Evolutionary conservation across 64 coral and sea anemone species (phyloP).

Genomic region (Montipora cactus): DNA sequence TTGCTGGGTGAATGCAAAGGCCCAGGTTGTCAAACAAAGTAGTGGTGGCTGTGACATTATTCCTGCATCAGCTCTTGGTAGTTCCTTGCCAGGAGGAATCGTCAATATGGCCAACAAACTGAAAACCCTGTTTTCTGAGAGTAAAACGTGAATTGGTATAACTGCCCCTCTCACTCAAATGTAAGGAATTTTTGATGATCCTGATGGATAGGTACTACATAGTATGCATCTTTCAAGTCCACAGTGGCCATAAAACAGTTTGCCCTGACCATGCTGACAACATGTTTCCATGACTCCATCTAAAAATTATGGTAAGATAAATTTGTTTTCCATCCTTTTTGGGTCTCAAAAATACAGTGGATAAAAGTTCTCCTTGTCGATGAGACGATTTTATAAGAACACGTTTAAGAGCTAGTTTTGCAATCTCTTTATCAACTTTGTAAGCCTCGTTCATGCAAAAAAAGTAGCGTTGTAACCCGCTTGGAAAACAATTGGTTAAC

Average conservation of each 20-base stretch:
- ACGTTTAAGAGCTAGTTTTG: slow-evolving; percentile 32
- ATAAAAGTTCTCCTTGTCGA: slow-evolving; percentile 1
- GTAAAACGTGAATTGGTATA: slow-evolving; percentile 1
- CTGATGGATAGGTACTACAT: slow-evolving; percentile 3
- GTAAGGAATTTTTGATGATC: slow-evolving; percentile 28
- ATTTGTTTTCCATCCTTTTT: slow-evolving; percentile 17
- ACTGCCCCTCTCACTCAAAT: background rate
- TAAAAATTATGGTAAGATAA: slow-evolving; percentile 51
- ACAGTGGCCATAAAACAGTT: slow-evolving; percentile 9
- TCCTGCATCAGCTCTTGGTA: background rate
- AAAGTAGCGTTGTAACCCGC: no score
- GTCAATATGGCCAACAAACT: slow-evolving; percentile 32
- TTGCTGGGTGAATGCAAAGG: slow-evolving; percentile 39
- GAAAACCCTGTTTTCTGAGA: slow-evolving; percentile 54
- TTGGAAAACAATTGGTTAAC: no score
- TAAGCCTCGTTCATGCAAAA: slow-evolving; percentile 1
- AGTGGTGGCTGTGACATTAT: slow-evolving; percentile 18
- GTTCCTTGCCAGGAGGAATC: slow-evolving; percentile 28
- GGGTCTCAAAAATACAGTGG: slow-evolving; percentile 26
- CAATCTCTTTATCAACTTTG: background rate
- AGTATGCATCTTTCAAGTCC: slow-evolving; percentile 25
- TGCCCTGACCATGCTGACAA: background rate
- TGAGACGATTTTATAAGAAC: slow-evolving; percentile 17
- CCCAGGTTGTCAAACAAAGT: slow-evolving; percentile 17
- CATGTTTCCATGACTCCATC: slow-evolving; percentile 41